Base-by-base conservation (phyloP, 2,888 invertebrate species). In the Heliconius ethilla region DNA sequence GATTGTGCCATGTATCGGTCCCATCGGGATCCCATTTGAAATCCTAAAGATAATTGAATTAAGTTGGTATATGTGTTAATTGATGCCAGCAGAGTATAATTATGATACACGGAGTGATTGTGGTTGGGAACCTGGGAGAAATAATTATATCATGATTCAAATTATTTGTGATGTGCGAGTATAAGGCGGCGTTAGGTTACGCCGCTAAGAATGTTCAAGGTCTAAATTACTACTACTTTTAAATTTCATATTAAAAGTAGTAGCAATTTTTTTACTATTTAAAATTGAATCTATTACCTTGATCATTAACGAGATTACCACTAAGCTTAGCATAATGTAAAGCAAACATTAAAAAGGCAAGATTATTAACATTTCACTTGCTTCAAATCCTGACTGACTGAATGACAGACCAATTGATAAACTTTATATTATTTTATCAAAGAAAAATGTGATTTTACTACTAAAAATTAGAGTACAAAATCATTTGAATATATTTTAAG, bases 1-100 rank as follows among this genome's bases (percentile, higher is more conserved):
- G 93, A 94, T 94, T 89, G 90, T 87, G 89, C 83, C 85, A 86
- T 85, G 87, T 76, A 84, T 82, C 80, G 85, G 83, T 85, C 84
- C 83, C 82, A 84, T 84, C 84, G 81, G 79, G 72, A 45, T 78
- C 76, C 75, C 74, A 79, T 78, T 79, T 80, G 72, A 66, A 67
- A 73, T 79, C 37, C 81, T 80, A 77, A 83, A 70, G 70, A n/a
- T 45, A 63, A 40, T 69, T 18, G 51, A 67, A 45, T 59, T 33
- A 59, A 33, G 15, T 22, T 72, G n/a, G 13, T 55, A 33, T 59
- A 45, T 70, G 7, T 65, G 29, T 70, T 70, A 70, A 70, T 45
- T 25, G n/a, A 15, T n/a, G 11, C n/a, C 25, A 69, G 3, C 22
- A n/a, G n/a, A 40, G 55, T 22, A 55, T 9, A 27, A 18, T 70